Conservation (phyloP, 2,113 vertebrate species). For the Salvelinus sp. region DNA sequence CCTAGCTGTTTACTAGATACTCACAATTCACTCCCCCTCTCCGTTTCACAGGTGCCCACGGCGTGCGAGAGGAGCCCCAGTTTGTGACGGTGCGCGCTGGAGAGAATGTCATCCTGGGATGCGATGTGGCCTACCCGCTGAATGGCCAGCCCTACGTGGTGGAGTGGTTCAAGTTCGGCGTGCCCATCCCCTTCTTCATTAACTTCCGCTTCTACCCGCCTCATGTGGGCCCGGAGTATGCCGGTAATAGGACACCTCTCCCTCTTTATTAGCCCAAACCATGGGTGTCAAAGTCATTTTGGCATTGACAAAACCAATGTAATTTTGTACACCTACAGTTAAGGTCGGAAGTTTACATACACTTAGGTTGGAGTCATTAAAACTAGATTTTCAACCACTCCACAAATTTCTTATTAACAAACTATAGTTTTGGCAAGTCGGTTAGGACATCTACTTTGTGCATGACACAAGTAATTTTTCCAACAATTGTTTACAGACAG, state of each 20-base stretch:
- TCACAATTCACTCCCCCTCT: not conserved
- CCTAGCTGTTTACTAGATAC: not conserved
- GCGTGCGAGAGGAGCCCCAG: conserved; percentile 93
- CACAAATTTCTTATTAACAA: no score
- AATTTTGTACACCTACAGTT: no score
- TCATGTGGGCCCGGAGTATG: conserved; percentile 96
- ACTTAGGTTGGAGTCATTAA: no score
- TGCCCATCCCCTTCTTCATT: conserved; percentile 99
- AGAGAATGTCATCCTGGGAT: conserved; percentile 92
- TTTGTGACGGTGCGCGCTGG: conserved; percentile 95
- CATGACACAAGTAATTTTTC: no score
- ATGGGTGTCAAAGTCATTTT: not conserved
- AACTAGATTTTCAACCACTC: no score
- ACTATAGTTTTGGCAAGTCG: no score
- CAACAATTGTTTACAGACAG: no score
- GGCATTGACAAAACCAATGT: no score
- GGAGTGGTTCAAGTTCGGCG: conserved; percentile 99
- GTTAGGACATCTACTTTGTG: no score
- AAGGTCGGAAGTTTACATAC: no score
- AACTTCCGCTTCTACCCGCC: conserved; percentile 99
- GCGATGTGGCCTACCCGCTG: conserved; percentile 92
- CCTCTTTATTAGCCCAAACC: no score
- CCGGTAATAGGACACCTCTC: conserved; percentile 76
- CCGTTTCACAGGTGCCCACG: conserved; percentile 81
- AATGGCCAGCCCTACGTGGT: conserved; percentile 97